phyloP scores from a whole-genome alignment of 1,140 invertebrate genomes.

The Drosophila saltans region DNA sequence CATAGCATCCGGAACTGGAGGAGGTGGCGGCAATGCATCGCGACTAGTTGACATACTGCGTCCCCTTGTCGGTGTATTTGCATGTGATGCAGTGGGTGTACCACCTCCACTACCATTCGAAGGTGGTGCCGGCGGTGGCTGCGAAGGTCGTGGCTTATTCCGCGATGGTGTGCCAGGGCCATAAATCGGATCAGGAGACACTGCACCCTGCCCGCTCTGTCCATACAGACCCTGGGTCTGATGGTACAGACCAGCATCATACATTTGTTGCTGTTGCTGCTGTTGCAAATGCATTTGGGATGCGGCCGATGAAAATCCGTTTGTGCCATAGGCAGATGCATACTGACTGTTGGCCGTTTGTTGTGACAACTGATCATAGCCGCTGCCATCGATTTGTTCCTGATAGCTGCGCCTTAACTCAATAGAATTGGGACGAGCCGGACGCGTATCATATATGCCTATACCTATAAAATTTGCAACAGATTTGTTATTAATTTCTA shows the following conservation, averaged over 20 bases:
- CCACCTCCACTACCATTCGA: constrained; percentile 87
- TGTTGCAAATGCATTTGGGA: constrained; percentile 66
- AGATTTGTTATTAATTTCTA: too few relatives aligned
- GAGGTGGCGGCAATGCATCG: constrained; percentile 92
- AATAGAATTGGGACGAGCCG: constrained; percentile 90
- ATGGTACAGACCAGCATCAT: constrained; percentile 75
- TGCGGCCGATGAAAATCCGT: constrained; percentile 63
- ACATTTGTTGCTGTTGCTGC: constrained; percentile 68
- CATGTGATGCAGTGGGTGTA: constrained; percentile 88
- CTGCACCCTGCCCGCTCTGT: constrained; percentile 76
- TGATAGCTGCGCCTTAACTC: constrained; percentile 88
- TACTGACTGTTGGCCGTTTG: constrained; percentile 63
- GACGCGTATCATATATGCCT: constrained; percentile 84
- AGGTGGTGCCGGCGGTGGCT: constrained; percentile 94
- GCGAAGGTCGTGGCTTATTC: constrained; percentile 89
- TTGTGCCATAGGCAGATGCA: constrained; percentile 71
- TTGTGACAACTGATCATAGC: constrained; percentile 76
- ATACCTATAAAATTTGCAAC: constrained; percentile 67
- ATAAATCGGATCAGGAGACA: constrained; percentile 85
- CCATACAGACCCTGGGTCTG: constrained; percentile 82
- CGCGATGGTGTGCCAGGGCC: constrained; percentile 85
- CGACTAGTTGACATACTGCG: constrained; percentile 87
- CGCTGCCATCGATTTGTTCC: constrained; percentile 85
- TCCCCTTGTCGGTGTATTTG: constrained; percentile 88
- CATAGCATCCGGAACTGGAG: constrained; percentile 89